Evolutionary conservation across 2,113 vertebrate genomes (phyloP), one percentile per base, ranked within the genome.

Genomic region (Aldabrachelys gigantea): DNA sequence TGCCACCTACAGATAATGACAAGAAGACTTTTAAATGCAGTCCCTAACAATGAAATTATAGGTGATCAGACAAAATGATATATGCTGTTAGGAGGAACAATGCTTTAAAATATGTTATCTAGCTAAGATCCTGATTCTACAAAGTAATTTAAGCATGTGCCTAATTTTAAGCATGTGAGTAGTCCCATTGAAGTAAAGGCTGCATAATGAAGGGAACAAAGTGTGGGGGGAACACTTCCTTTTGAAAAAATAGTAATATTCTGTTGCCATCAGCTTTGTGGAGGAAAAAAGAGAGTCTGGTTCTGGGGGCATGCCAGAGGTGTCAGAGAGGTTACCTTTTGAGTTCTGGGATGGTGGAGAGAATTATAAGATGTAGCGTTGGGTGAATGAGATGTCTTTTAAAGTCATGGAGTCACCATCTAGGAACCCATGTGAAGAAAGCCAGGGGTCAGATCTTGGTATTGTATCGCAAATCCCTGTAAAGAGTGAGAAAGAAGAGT

Each of bases 371-470:
- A 11, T 44, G 3, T 41, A 25, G 38, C 5, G 11, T 6, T 3
- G 10, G 10, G 38, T 6, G 11, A 24, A 76, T 10, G 41, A 41
- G 62, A 69, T 69, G 17, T n/a, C 35, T 69, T 69, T 19, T n/a
- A 21, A n/a, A 69, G 35, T n/a, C 35, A n/a, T 79, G 85, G 94
- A 90, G n/a, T 57, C 35, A 76, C 44, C 50, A 92, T 80, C 50
- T 29, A 76, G 16, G 12, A 90, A 69, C 49, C 8, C 24, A 2
- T 8, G 5, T n/a, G 5, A 56, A 31, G 21, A 81, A 56, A 44
- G 57, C 84, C 80, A 89, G 80, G 62, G 52, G 1, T 41, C 29
- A 62, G 1, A 1, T 84, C 52, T 89, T 49, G 17, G 11, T 47
- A 56, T 82, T 82, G 1, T 79, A 19, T 90, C 89, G 80, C 27